A percentile compares a stretch with the other conserved stretches of the same genome.
phyloP scores from a whole-genome alignment of 1,140 invertebrate genomes.

The Apocrypta bakeri region DNA sequence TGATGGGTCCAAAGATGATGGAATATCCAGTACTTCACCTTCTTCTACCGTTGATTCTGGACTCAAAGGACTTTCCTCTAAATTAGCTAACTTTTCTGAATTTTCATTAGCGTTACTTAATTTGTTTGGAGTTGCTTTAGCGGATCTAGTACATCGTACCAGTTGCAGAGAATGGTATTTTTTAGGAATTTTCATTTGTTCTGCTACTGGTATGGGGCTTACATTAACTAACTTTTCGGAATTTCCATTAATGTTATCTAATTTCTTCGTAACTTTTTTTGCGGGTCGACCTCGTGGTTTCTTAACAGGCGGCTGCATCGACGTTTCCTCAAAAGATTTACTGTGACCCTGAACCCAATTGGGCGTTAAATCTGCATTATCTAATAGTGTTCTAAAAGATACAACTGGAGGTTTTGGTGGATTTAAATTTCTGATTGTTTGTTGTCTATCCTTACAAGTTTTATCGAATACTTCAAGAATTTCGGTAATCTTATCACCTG shows the following conservation, averaged over 20 bases:
- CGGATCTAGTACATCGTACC: background rate
- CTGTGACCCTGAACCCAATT: background rate
- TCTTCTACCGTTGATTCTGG: background rate
- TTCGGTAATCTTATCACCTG: constrained; percentile 24
- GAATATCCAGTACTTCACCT: background rate
- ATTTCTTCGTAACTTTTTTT: background rate
- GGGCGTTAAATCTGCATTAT: background rate
- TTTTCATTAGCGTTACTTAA: background rate
- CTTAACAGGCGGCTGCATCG: background rate
- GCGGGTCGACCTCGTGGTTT: background rate
- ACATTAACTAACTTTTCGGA: background rate
- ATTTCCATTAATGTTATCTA: background rate
- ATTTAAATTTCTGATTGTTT: background rate
- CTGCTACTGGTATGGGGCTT: background rate
- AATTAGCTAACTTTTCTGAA: background rate
- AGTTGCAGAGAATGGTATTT: background rate
- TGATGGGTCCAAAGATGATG: background rate
- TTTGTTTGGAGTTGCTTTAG: background rate
- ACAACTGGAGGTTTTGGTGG: background rate
- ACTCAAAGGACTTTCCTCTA: background rate
- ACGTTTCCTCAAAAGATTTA: background rate
- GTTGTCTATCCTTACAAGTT: constrained; percentile 16
- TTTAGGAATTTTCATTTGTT: background rate
- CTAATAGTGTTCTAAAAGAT: background rate
- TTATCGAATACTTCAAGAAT: constrained; percentile 17